Evolutionary conservation across 1,140 invertebrate species (phyloP).

Genomic region (Caenorhabditis elegans): DNA sequence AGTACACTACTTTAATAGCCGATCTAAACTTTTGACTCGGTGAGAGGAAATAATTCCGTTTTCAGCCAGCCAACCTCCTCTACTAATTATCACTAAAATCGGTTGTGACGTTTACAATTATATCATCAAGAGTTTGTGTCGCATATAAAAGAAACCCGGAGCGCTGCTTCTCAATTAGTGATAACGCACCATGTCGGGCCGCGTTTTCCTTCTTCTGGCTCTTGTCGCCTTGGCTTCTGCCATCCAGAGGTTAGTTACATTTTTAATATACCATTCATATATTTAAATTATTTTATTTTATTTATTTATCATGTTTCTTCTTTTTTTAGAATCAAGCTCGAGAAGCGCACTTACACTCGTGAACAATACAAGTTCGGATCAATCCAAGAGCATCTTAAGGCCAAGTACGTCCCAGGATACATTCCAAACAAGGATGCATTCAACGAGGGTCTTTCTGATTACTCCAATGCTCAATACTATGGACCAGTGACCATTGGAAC

Average conservation of each 20-base stretch:
- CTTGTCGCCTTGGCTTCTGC: conserved; percentile 19
- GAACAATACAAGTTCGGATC: conserved; percentile 43
- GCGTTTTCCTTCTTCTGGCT: conserved; percentile 22
- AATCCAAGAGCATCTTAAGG: conserved; percentile 47
- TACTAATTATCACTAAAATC: conserved; percentile 22
- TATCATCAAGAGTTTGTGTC: not conserved
- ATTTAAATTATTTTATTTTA: not conserved
- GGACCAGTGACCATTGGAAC: conserved; percentile 85
- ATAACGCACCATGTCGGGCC: conserved; percentile 17
- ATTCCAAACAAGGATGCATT: conserved; percentile 44
- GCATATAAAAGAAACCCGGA: conserved; percentile 5
- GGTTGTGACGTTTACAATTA: conserved; percentile 19
- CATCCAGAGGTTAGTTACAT: not conserved
- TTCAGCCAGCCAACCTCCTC: not conserved
- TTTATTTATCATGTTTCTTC: not conserved
- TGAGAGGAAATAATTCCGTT: not conserved
- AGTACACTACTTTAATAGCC: not conserved
- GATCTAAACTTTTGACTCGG: not conserved
- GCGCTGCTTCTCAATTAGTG: not conserved
- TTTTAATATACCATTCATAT: not conserved
- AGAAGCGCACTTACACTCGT: conserved; percentile 39
- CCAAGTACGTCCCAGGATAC: conserved; percentile 47
- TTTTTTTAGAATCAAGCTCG: conserved; percentile 35
- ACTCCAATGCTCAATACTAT: conserved; percentile 81
- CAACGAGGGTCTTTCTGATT: conserved; percentile 53